phyloP scores from a whole-genome alignment of 2,113 vertebrate species.

The Leptosomus discolor region DNA sequence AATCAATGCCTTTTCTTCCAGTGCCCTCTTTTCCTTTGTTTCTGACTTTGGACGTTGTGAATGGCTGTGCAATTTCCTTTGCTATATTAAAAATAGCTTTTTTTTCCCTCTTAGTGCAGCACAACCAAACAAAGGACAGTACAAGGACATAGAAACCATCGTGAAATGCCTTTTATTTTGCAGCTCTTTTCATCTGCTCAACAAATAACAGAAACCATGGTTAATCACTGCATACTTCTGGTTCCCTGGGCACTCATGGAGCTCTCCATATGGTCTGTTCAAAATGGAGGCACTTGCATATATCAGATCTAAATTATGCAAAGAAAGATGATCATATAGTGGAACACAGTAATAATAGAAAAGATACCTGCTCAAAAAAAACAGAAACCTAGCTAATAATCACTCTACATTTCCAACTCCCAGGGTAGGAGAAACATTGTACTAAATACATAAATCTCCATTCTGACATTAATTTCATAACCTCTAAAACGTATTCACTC shows the following conservation, averaged over 20 bases:
- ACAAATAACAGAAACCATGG: slow-evolving; percentile 67
- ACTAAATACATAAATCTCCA: slow-evolving; percentile 61
- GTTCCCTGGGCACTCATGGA: slow-evolving; percentile 73
- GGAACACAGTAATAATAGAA: slow-evolving; percentile 65
- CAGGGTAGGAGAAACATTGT: slow-evolving; percentile 37
- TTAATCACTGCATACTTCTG: slow-evolving; percentile 62
- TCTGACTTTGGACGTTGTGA: slow-evolving; percentile 23
- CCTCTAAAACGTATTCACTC: slow-evolving; percentile 46
- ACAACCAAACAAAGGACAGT: slow-evolving; percentile 68
- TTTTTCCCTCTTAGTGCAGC: slow-evolving; percentile 14
- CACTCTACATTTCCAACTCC: slow-evolving; percentile 37
- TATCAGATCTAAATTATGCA: slow-evolving; percentile 73
- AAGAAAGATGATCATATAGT: slow-evolving; percentile 62
- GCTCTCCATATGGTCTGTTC: slow-evolving; percentile 72
- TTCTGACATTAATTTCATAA: slow-evolving; percentile 53
- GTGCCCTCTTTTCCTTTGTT: not conserved
- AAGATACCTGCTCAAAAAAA: slow-evolving; percentile 69
- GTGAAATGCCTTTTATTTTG: slow-evolving; percentile 63
- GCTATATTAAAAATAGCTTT: slow-evolving; percentile 18
- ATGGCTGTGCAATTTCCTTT: slow-evolving; percentile 18
- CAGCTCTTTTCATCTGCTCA: slow-evolving; percentile 68
- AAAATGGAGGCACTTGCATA: slow-evolving; percentile 63
- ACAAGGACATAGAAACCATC: slow-evolving; percentile 69
- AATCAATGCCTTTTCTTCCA: not conserved
- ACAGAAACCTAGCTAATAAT: slow-evolving; percentile 68